phyloP scores from a whole-genome alignment of 1,140 invertebrate genomes.

The Drosophila bocki region DNA sequence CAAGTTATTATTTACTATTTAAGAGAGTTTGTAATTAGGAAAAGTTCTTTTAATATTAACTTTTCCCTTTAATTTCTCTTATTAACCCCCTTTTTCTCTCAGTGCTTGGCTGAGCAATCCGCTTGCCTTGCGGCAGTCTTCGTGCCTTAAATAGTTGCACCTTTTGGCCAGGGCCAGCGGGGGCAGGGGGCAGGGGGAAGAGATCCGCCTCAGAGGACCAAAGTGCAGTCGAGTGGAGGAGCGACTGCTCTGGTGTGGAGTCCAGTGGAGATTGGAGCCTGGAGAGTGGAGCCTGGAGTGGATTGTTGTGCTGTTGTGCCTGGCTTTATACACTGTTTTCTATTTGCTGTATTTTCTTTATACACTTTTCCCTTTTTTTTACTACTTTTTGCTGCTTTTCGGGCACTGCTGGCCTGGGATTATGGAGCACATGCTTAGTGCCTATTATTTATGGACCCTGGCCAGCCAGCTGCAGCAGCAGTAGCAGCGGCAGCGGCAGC shows the following conservation, averaged over 20 bases:
- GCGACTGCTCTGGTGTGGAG: neutral
- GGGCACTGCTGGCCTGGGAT: constrained; percentile 29
- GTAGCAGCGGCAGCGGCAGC: constrained; percentile 13
- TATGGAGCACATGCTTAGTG: constrained; percentile 53
- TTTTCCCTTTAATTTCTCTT: neutral
- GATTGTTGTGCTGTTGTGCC: constrained; percentile 25
- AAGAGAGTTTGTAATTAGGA: neutral
- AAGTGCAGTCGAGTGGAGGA: constrained; percentile 27
- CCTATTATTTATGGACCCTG: constrained; percentile 56
- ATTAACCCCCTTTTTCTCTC: neutral
- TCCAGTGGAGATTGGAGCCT: neutral
- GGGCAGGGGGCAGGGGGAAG: neutral
- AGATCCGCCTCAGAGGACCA: constrained; percentile 4
- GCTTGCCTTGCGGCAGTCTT: constrained; percentile 18
- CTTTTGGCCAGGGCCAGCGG: constrained; percentile 30
- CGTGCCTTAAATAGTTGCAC: constrained; percentile 49
- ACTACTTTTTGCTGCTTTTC: constrained; percentile 7
- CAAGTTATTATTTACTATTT: no score
- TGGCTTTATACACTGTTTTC: constrained; percentile 22
- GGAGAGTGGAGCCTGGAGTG: constrained; percentile 16
- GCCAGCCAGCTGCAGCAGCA: constrained; percentile 24
- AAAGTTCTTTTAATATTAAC: neutral
- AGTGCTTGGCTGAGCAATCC: neutral
- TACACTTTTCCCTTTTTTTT: neutral
- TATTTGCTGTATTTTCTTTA: constrained; percentile 5